Evolutionary conservation across 2,797 vertebrate genomes (phyloP).

Genomic region (Phoeniculus purpureus): DNA sequence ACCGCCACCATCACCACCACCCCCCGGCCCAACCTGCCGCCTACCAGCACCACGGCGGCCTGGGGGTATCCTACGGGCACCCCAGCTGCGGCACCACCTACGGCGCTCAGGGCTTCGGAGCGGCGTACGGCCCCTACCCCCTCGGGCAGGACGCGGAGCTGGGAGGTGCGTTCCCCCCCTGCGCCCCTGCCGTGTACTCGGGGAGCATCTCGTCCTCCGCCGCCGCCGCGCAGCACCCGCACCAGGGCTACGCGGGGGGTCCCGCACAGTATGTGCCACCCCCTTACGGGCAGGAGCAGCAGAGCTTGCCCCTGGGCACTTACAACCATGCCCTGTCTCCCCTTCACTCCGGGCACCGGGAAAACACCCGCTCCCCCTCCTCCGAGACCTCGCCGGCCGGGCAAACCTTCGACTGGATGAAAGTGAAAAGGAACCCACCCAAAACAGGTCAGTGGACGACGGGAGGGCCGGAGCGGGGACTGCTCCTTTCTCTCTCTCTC

Average conservation of each 20-base stretch:
- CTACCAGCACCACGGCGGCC: slow-evolving; percentile 85
- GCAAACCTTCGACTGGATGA: slow-evolving; percentile 99
- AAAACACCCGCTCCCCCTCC: slow-evolving; percentile 88
- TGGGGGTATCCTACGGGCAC: slow-evolving; percentile 89
- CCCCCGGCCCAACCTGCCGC: slow-evolving; percentile 79
- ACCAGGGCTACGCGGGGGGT: slow-evolving; percentile 85
- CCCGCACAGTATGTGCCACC: slow-evolving; percentile 86
- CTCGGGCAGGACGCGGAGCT: slow-evolving; percentile 89
- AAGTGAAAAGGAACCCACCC: slow-evolving; percentile 97
- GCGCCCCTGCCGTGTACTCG: slow-evolving; percentile 90
- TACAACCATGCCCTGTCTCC: slow-evolving; percentile 89
- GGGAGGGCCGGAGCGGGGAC: not conserved
- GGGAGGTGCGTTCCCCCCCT: slow-evolving; percentile 86
- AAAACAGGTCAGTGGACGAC: slow-evolving; percentile 90
- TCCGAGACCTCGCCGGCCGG: slow-evolving; percentile 86
- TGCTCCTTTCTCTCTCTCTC: not conserved
- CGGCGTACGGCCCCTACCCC: slow-evolving; percentile 88
- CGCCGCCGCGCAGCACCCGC: slow-evolving; percentile 88
- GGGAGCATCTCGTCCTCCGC: slow-evolving; percentile 90
- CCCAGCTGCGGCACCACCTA: slow-evolving; percentile 87
- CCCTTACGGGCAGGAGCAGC: slow-evolving; percentile 89
- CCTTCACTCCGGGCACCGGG: slow-evolving; percentile 87
- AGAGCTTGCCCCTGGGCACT: slow-evolving; percentile 81
- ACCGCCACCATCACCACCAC: slow-evolving; percentile 78
- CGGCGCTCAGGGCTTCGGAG: slow-evolving; percentile 88